Conservation (phyloP, 2,888 invertebrate genomes). For the Eucera pruinosa region DNA sequence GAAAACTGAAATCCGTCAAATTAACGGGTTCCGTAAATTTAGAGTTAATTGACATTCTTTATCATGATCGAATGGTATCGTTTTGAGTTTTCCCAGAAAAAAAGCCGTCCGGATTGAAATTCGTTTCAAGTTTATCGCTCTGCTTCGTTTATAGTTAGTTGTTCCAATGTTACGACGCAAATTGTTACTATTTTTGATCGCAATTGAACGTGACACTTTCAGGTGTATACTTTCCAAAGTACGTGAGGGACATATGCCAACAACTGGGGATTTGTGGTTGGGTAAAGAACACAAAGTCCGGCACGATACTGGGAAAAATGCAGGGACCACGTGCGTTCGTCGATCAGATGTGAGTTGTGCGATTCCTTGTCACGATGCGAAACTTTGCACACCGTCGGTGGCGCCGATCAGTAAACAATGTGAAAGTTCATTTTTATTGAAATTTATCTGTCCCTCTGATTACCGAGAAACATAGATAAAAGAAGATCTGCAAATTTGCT, state of each 20-base stretch:
- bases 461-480: conserved; percentile 40
- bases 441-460: conserved; percentile 45
- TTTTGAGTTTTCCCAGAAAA: too few species aligned
- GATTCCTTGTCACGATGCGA: conserved; percentile 32
- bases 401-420: conserved; percentile 46
- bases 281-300: conserved; percentile 95
- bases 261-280: conserved; percentile 92
- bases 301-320: conserved; percentile 95
- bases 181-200: not conserved
- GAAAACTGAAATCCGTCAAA: too few species aligned
- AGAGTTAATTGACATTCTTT: too few species aligned
- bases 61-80: too few species aligned
- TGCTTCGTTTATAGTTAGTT: too few species aligned
- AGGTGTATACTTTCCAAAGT: conserved; percentile 96
- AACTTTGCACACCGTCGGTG: conserved; percentile 33
- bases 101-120: too few species aligned
- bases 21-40: too few species aligned
- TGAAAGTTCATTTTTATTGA: conserved; percentile 45
- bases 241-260: conserved; percentile 92
- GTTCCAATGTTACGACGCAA: too few species aligned
- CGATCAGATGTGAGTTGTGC: conserved; percentile 92
- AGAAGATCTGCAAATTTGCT: conserved; percentile 33
- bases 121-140: too few species aligned
- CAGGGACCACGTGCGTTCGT: conserved; percentile 92
- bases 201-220: conserved; percentile 61